A percentile compares a stretch with the other conserved stretches of the same genome.
These are phyloP conservation scores for Barypeithes pellucidus DNA, from an alignment of 2,888 invertebrate genomes.

Conservation along the genomic window DNA sequence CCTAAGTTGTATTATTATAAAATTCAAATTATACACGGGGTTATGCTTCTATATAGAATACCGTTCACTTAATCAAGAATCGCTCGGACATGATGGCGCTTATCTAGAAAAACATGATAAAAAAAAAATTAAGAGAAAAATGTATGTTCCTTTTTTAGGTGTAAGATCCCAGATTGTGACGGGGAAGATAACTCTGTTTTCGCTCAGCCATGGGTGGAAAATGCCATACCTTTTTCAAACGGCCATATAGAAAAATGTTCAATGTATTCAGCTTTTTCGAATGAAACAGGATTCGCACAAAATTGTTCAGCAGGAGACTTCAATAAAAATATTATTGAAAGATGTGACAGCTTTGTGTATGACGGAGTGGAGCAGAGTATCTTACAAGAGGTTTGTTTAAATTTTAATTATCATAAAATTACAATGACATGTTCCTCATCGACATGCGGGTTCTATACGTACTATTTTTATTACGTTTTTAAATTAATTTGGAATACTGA, in stretches of 20 bases:
- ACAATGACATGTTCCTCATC: no score
- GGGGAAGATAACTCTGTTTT: conserved; percentile 51
- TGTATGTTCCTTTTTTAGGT: no score
- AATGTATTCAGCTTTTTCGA: conserved; percentile 47
- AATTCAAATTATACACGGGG: neutral
- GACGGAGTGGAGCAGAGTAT: conserved; percentile 61
- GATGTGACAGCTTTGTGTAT: conserved; percentile 63
- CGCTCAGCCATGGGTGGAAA: conserved; percentile 64
- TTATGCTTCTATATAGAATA: no score
- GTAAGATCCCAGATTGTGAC: conserved; percentile 67
- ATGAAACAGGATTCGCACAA: conserved; percentile 43
- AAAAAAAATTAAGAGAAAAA: no score
- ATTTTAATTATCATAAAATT: no score
- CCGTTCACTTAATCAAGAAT: no score
- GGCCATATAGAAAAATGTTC: conserved; percentile 62
- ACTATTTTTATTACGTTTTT: no score
- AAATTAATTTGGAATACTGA: no score
- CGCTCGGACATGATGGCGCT: no score
- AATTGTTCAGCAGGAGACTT: conserved; percentile 58
- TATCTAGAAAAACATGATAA: no score
- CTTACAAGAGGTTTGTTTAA: conserved; percentile 62
- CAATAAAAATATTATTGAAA: conserved; percentile 54
- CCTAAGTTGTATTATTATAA: neutral
- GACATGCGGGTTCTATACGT: no score
- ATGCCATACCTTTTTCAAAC: conserved; percentile 66